These are phyloP conservation scores for Anguilla megastoma DNA, from an alignment of 2,797 vertebrate species.

Conservation along the genomic window DNA sequence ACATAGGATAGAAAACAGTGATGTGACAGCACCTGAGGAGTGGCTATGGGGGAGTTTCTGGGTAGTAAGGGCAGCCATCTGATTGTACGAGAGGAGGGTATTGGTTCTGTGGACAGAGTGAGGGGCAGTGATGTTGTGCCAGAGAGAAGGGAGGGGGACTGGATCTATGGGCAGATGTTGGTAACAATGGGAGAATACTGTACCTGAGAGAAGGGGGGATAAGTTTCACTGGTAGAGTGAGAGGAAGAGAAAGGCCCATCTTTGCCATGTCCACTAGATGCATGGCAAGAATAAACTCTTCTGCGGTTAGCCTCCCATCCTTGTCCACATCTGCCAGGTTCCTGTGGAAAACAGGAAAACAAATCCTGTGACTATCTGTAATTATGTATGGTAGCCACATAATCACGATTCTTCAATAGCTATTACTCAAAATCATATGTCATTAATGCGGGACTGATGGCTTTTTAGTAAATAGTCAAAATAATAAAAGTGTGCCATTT, in stretches of 20 bases:
- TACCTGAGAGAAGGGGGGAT: constrained; percentile 89
- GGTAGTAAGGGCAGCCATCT: no score
- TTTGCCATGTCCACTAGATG: constrained; percentile 93
- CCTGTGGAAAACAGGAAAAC: constrained; percentile 65
- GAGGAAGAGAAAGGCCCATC: constrained; percentile 82
- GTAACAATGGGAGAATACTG: background rate
- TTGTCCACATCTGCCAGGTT: constrained; percentile 89
- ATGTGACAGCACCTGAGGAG: no score
- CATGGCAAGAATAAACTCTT: constrained; percentile 97
- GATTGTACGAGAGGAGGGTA: no score
- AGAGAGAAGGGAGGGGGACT: background rate
- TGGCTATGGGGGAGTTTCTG: no score
- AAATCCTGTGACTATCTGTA: background rate
- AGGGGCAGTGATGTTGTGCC: background rate
- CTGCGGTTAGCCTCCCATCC: constrained; percentile 90
- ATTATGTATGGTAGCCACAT: constrained; percentile 2
- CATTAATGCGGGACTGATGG: background rate
- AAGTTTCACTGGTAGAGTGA: constrained; percentile 84
- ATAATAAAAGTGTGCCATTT: background rate
- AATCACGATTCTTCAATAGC: background rate
- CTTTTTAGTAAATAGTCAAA: background rate
- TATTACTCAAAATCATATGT: no score
- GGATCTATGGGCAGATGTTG: background rate
- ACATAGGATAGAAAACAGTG: no score
- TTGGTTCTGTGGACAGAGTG: background rate